Evolutionary conservation across 1,140 invertebrate species (phyloP).

Genomic region (Battus philenor): DNA sequence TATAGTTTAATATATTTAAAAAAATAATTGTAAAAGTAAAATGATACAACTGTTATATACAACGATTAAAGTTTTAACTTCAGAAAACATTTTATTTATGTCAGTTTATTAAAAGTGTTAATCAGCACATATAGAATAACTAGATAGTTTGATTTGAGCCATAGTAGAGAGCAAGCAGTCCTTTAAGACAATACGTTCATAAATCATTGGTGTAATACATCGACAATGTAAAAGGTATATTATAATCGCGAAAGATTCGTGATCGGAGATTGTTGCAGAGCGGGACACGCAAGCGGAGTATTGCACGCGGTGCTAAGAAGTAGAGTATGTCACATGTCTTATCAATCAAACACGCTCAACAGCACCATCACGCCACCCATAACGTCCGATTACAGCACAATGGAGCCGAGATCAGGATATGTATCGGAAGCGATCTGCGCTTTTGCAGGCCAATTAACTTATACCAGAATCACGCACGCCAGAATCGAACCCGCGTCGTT

Average conservation of each 20-base stretch:
- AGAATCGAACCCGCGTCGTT: slow-evolving; percentile 31
- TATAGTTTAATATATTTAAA: too few relatives aligned
- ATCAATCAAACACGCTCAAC: slow-evolving; percentile 43
- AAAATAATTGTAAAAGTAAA: too few relatives aligned
- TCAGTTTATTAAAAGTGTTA: too few relatives aligned
- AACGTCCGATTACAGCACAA: slow-evolving; percentile 7
- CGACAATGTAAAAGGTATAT: slow-evolving; percentile 39
- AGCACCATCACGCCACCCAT: slow-evolving; percentile 34
- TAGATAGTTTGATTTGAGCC: too few relatives aligned
- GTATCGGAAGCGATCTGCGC: slow-evolving; percentile 10
- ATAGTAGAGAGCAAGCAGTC: too few relatives aligned
- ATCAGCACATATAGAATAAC: too few relatives aligned
- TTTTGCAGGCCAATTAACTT: slow-evolving; percentile 9
- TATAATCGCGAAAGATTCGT: slow-evolving; percentile 47
- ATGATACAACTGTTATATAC: too few relatives aligned
- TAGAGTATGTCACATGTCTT: slow-evolving; percentile 58
- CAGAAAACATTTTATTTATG: too few relatives aligned
- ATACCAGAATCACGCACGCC: slow-evolving; percentile 3
- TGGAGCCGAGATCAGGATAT: slow-evolving; percentile 5
- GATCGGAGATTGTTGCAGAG: slow-evolving; percentile 26
- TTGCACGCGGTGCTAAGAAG: slow-evolving; percentile 23
- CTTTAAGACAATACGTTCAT: slow-evolving; percentile 43
- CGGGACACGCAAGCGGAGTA: slow-evolving; percentile 4
- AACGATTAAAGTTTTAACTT: too few relatives aligned
- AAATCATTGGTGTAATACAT: slow-evolving; percentile 59